Conservation (phyloP, 1,140 invertebrate genomes). For the Melitaea cinxia region DNA sequence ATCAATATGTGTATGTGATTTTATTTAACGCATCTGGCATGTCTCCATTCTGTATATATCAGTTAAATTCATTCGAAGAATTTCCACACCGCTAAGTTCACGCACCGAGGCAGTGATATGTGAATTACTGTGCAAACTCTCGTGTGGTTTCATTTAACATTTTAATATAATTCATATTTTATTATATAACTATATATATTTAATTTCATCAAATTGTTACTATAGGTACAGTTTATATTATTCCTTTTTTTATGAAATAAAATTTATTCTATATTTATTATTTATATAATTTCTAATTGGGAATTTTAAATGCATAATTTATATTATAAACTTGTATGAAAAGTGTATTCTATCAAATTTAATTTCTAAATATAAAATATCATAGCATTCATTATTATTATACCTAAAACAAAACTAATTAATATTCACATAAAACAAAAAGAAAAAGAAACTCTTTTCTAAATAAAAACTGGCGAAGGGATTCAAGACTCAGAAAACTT, state of each 20-base stretch:
- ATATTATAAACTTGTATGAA: too few species aligned
- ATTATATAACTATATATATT: neutral
- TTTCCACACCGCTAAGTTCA: neutral
- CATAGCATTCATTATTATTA: too few species aligned
- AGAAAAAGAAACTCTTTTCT: neutral
- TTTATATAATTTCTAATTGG: too few species aligned
- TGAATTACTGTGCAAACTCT: neutral
- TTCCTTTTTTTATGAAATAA: too few species aligned
- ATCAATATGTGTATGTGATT: too few species aligned
- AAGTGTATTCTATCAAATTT: too few species aligned
- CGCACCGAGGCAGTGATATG: neutral
- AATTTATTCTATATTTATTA: too few species aligned
- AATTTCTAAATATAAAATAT: too few species aligned
- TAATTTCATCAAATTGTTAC: neutral
- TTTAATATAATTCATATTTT: neutral
- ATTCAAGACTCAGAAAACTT: neutral
- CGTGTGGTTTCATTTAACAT: neutral
- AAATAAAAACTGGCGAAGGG: neutral
- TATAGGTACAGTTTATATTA: too few species aligned
- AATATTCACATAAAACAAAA: neutral
- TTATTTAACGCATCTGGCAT: too few species aligned
- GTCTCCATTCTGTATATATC: neutral
- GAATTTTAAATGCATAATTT: too few species aligned
- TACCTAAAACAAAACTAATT: neutral
- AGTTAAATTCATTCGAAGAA: constrained; percentile 5